These are phyloP conservation scores for Bellardia pandia DNA, from an alignment of 2,888 invertebrate species.

Conservation along the genomic window DNA sequence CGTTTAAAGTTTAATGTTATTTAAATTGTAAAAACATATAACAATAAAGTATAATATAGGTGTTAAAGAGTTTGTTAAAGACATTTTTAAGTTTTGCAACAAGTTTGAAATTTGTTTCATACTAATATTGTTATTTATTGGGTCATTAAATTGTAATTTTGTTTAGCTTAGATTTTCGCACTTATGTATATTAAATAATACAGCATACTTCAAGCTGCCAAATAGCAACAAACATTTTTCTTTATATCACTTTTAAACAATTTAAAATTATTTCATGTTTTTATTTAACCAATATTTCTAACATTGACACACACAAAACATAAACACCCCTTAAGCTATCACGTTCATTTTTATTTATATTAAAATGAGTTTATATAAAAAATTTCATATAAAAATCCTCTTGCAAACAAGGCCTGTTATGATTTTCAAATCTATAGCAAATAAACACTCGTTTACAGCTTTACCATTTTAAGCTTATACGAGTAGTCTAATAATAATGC, in stretches of 20 bases:
- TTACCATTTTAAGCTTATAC: not conserved
- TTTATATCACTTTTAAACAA: not conserved
- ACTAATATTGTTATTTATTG: not conserved
- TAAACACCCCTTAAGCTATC: not conserved
- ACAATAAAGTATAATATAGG: not conserved
- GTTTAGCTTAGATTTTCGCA: not conserved
- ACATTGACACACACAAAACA: not conserved
- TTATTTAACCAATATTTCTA: not conserved
- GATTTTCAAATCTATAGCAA: not conserved
- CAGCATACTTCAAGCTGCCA: conserved; percentile 19
- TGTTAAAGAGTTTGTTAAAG: not conserved
- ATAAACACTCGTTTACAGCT: conserved; percentile 19
- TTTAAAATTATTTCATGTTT: not conserved
- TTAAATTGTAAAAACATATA: not conserved
- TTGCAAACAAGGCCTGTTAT: not conserved
- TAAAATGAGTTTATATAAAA: not conserved
- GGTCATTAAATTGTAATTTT: not conserved
- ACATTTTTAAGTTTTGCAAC: not conserved
- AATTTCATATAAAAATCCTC: conserved; percentile 1
- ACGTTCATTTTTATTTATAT: not conserved
- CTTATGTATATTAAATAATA: not conserved
- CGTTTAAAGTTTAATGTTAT: not conserved
- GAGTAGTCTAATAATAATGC: not conserved
- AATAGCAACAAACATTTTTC: not conserved
- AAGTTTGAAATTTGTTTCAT: not conserved